Base-by-base conservation (phyloP, 2,113 vertebrate species). In the Salminus brasiliensis region DNA sequence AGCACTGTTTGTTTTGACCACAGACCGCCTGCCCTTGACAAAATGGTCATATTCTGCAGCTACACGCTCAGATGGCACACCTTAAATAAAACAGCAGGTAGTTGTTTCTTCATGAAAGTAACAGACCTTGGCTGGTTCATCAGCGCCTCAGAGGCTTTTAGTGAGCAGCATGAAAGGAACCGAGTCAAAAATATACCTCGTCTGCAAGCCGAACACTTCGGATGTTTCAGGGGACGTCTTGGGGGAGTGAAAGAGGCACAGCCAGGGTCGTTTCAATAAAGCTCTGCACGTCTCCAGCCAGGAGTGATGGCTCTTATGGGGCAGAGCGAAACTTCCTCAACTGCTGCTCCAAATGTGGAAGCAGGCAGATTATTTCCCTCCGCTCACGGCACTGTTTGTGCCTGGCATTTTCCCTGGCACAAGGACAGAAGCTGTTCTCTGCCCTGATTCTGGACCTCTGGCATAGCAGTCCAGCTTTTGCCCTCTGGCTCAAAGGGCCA, bases 211-310 rank as follows among this genome's bases (percentile, higher is more conserved):
- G 3, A 55, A 55, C 23, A 10, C 47, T 52, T 55, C 9, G 6
- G 25, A 25, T 23, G 23, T 60, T 60, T 74, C 23, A 41, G 18
- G 32, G 23, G 49, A 55, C 34, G 18, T 73, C 34, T 45, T 62
- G 6, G 2, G 57, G 62, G 57, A 27, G 25, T 8, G 23, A 60
- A 74, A 47, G 27, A n/a, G 62, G 32, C 21, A 25, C 18, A 63
- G 57, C 41, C 18, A 32, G 72, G 57, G 27, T 74, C 72, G 16
- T 43, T 62, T 21, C 41, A 74, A 47, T 74, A 47, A 47, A 63
- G 72, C 57, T 29, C 34, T 30, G 55, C 53, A 9, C 59, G 41
- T 11, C 72, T 60, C 27, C 6, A 47, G 27, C 39, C 72, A 74
- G 15, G 25, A 60, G 2, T 3, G 10, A 5, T 9, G 32, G 55